A percentile compares a stretch with the other conserved stretches of the same genome.
Conservation (phyloP, 2,888 invertebrate genomes). For the Hemistola chrysoprasaria region DNA sequence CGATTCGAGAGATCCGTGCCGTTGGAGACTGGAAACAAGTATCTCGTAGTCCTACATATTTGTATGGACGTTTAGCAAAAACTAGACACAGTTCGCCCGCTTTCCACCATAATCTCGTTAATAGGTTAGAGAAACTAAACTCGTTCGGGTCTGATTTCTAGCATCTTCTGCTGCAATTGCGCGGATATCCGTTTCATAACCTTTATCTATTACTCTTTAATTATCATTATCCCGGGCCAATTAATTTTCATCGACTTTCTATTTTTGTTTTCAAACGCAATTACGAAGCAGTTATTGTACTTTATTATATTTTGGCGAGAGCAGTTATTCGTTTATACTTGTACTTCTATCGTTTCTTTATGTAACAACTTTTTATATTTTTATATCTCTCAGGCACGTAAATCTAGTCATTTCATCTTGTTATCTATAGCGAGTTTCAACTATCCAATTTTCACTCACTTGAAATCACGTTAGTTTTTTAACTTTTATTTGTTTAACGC, state of each 20-base stretch:
- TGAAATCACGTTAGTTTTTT: too few species aligned
- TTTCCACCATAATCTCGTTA: slow-evolving; percentile 76
- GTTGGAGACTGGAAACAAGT: slow-evolving; percentile 65
- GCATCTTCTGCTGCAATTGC: slow-evolving; percentile 44
- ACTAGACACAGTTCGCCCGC: slow-evolving; percentile 65
- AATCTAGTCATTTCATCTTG: slow-evolving; percentile 21
- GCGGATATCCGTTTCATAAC: slow-evolving; percentile 51
- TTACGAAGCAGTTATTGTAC: slow-evolving; percentile 35
- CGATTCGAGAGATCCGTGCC: slow-evolving; percentile 54
- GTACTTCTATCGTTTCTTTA: slow-evolving; percentile 51
- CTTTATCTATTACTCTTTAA: slow-evolving; percentile 19
- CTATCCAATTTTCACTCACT: slow-evolving; percentile 37
- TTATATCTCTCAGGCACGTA: slow-evolving; percentile 33
- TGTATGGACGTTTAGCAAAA: slow-evolving; percentile 69
- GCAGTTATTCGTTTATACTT: slow-evolving; percentile 40
- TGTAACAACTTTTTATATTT: slow-evolving; percentile 55
- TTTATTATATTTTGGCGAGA: slow-evolving; percentile 55
- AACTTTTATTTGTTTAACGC: too few species aligned
- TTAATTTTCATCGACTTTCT: slow-evolving; percentile 53
- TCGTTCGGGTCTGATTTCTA: slow-evolving; percentile 61
- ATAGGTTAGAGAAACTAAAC: slow-evolving; percentile 73
- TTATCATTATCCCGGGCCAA: slow-evolving; percentile 21
- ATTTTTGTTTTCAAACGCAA: slow-evolving; percentile 51
- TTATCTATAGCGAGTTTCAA: slow-evolving; percentile 29
- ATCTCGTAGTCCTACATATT: slow-evolving; percentile 57